These are phyloP conservation scores for Hylomyscus alleni DNA, from an alignment of 2,797 vertebrate species.

Conservation along the genomic window DNA sequence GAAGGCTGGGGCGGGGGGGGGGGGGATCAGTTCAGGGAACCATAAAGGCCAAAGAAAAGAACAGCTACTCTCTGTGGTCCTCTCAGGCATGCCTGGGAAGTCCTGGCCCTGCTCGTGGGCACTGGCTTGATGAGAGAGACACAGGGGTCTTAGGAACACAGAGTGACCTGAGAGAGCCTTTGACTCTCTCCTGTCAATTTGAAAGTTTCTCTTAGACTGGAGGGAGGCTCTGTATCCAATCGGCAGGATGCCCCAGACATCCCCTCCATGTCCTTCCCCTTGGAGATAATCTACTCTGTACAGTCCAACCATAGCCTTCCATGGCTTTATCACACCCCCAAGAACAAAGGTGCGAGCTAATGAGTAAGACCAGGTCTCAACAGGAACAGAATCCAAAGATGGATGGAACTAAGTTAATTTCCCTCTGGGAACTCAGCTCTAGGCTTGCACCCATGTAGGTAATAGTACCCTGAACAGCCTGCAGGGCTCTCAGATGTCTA, in stretches of 20 bases:
- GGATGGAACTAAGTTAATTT: background rate
- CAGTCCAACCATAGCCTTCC: background rate
- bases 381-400: background rate
- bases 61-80: background rate
- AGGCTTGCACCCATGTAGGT: too few species aligned
- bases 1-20: fast-evolving
- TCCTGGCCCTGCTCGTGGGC: fast-evolving
- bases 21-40: background rate
- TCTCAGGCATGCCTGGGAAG: background rate
- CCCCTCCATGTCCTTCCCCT: fast-evolving
- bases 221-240: background rate
- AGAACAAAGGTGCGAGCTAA: background rate
- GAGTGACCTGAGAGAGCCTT: background rate
- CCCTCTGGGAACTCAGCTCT: fast-evolving
- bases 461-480: too few species aligned
- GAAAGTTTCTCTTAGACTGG: background rate
- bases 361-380: background rate
- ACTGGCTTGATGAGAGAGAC: fast-evolving
- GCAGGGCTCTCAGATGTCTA: background rate
- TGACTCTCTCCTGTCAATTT: background rate
- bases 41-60: background rate
- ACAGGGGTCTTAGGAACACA: background rate
- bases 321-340: slow-evolving; percentile 6
- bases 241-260: background rate
- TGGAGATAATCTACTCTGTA: background rate